Evolutionary conservation across 1,140 invertebrate genomes (phyloP).

Genomic region (Megalopta genalis): DNA sequence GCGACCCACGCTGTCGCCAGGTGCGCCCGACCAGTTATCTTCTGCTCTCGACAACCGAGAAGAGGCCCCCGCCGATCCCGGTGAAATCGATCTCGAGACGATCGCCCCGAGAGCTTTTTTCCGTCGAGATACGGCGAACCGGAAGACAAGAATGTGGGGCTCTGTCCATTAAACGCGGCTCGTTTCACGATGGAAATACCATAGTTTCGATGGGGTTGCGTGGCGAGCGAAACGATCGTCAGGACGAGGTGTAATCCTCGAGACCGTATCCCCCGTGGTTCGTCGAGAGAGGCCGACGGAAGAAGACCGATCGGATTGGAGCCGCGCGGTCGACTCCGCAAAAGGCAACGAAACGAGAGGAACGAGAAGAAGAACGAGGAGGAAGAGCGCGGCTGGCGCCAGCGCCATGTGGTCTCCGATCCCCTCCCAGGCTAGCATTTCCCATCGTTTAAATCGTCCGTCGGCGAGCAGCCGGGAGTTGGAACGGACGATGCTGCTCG

Average conservation of each 20-base stretch:
- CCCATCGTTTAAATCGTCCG: slow-evolving; percentile 4
- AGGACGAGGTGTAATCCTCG: background rate
- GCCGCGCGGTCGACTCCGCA: slow-evolving; percentile 31
- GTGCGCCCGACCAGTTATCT: slow-evolving; percentile 3
- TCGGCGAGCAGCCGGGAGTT: slow-evolving; percentile 14
- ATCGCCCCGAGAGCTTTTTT: too few species aligned
- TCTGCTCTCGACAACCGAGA: background rate
- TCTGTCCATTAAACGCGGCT: background rate
- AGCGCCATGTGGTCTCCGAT: slow-evolving; percentile 59
- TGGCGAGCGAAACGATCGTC: too few species aligned
- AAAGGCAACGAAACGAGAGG: slow-evolving; percentile 62
- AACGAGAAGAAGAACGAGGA: slow-evolving; percentile 17
- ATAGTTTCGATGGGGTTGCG: too few species aligned
- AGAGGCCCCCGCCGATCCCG: background rate
- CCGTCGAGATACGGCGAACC: too few species aligned
- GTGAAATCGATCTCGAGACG: background rate
- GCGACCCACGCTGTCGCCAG: slow-evolving; percentile 7
- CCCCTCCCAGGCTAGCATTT: slow-evolving; percentile 27
- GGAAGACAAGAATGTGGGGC: background rate
- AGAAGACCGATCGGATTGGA: slow-evolving; percentile 1
- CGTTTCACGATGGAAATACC: background rate
- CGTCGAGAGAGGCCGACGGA: background rate
- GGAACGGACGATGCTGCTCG: background rate
- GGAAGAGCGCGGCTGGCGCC: slow-evolving; percentile 58
- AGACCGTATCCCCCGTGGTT: background rate